Conservation (phyloP, 2,888 invertebrate species). For the Polyommatus iphigenia region DNA sequence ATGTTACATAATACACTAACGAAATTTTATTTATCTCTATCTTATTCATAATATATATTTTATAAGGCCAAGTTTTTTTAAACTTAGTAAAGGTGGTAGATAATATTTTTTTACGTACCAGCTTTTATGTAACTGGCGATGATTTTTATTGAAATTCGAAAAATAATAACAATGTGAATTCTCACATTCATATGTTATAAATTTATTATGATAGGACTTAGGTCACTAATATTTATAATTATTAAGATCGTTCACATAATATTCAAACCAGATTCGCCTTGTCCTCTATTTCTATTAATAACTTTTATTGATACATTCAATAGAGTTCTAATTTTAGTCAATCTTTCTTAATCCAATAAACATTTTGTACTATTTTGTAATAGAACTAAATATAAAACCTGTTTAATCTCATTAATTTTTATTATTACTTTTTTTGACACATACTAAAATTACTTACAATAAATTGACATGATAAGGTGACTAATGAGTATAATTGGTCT, state of each 20-base stretch:
- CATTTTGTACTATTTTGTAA: background rate
- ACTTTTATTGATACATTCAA: background rate
- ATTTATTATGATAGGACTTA: too few relatives aligned
- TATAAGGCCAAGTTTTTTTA: background rate
- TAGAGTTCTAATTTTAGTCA: background rate
- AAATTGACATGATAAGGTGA: background rate
- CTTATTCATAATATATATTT: too few relatives aligned
- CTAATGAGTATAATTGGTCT: background rate
- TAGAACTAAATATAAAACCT: background rate
- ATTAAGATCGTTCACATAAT: background rate
- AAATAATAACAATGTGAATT: background rate
- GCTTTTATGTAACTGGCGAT: background rate
- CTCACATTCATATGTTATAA: too few relatives aligned
- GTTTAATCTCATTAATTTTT: background rate
- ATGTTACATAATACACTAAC: too few relatives aligned
- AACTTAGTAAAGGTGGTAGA: background rate
- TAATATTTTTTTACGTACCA: background rate
- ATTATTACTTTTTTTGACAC: too few relatives aligned
- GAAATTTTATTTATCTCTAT: too few relatives aligned
- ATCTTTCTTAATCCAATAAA: background rate
- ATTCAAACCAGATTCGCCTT: background rate
- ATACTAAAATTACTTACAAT: background rate
- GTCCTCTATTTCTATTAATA: conserved; percentile 5
- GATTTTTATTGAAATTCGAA: background rate
- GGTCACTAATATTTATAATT: background rate